Conservation (phyloP, 2,888 invertebrate species). For the Caradrina clavipalpis region DNA sequence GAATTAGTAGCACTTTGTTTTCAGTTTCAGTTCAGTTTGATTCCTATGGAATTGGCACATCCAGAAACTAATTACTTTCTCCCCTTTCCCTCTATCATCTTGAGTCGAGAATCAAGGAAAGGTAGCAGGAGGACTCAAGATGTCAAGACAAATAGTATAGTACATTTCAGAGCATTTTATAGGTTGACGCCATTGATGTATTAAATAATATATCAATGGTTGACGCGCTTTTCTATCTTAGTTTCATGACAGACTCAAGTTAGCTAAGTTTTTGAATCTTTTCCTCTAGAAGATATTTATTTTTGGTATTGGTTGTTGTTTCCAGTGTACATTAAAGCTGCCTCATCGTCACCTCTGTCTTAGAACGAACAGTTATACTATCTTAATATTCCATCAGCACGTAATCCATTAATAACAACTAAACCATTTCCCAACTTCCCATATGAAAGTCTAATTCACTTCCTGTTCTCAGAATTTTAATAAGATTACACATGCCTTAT, state of each 20-base stretch:
- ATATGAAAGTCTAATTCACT: slow-evolving; percentile 28
- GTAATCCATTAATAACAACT: slow-evolving; percentile 5
- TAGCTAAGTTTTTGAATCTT: not conserved
- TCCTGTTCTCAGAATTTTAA: slow-evolving; percentile 47
- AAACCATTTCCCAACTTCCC: slow-evolving; percentile 27
- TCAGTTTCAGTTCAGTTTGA: not conserved
- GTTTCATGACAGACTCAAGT: not conserved
- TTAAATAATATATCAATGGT: no score
- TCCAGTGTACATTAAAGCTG: not conserved
- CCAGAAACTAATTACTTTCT: not conserved
- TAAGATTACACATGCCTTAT: slow-evolving; percentile 25
- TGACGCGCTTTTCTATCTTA: no score
- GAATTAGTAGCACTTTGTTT: not conserved
- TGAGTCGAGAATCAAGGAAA: not conserved
- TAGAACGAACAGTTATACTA: not conserved
- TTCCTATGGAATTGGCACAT: not conserved
- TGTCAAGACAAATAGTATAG: not conserved
- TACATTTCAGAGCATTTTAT: not conserved
- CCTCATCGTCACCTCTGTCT: not conserved
- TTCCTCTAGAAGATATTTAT: not conserved
- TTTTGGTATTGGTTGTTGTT: not conserved
- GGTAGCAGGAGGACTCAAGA: no score
- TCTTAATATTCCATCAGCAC: not conserved
- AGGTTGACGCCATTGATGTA: no score
- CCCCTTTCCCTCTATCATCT: not conserved